Conservation (phyloP, 2,113 vertebrate species). For the Engraulis encrasicolus region DNA sequence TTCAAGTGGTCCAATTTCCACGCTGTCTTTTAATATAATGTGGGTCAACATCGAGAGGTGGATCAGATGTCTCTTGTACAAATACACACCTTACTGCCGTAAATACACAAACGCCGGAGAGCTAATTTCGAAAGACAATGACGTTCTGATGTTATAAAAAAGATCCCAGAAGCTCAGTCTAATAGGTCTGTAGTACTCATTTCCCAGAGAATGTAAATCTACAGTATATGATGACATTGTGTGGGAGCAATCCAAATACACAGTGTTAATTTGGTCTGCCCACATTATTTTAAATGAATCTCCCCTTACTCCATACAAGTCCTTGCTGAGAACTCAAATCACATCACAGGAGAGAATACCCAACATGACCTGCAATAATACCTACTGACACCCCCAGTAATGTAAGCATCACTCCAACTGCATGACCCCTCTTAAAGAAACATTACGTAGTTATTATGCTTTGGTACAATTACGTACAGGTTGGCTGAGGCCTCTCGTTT, state of each 20-base stretch:
- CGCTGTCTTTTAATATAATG: background rate
- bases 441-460: no score
- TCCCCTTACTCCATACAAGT: background rate
- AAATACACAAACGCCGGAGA: background rate
- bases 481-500: no score
- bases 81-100: background rate
- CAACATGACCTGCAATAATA: background rate
- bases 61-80: slow-evolving; percentile 1
- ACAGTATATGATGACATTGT: background rate
- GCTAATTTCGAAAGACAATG: slow-evolving; percentile 16
- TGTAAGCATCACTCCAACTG: background rate
- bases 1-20: background rate
- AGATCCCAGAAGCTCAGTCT: background rate
- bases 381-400: background rate
- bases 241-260: slow-evolving; percentile 5
- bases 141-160: background rate
- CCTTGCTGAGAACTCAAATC: background rate
- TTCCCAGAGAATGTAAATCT: background rate
- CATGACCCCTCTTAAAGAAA: no score
- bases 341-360: background rate
- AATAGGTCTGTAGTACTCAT: background rate
- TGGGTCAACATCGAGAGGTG: background rate
- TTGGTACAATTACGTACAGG: no score
- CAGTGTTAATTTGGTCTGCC: background rate
- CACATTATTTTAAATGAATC: background rate